phyloP scores from a whole-genome alignment of 2,797 vertebrate species.

The Balearica regulorum region DNA sequence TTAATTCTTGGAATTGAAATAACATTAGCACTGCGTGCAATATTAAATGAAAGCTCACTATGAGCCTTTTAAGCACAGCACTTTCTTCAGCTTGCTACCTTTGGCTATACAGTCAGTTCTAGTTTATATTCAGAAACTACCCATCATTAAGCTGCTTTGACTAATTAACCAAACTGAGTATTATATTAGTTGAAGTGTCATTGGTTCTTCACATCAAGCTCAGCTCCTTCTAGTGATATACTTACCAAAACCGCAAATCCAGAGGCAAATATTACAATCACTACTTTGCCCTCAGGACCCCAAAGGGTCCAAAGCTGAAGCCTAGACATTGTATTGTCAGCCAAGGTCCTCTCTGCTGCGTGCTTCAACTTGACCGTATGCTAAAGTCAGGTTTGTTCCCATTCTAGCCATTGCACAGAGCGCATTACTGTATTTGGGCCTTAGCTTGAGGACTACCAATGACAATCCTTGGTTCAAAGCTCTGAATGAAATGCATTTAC shows the following conservation, averaged over 20 bases:
- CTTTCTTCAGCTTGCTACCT: neutral
- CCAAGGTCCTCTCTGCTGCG: neutral
- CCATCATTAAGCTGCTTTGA: neutral
- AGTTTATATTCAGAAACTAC: neutral
- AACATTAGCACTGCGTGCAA: neutral
- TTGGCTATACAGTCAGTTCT: neutral
- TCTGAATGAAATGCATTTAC: neutral
- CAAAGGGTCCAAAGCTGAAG: neutral
- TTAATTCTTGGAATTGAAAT: neutral
- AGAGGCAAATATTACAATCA: accelerated
- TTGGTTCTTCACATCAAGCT: neutral
- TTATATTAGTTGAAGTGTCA: neutral
- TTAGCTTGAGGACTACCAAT: neutral
- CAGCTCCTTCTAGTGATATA: neutral
- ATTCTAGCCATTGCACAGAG: neutral
- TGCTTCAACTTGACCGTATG: neutral
- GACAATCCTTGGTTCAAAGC: neutral
- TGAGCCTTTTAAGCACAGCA: neutral
- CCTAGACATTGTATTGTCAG: accelerated
- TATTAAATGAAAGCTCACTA: neutral
- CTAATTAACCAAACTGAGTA: neutral
- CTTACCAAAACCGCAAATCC: neutral
- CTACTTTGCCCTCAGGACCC: neutral
- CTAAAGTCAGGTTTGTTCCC: neutral
- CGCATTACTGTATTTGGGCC: accelerated